phyloP scores from a whole-genome alignment of 2,888 invertebrate species.

The Drosophila meridionalis region DNA sequence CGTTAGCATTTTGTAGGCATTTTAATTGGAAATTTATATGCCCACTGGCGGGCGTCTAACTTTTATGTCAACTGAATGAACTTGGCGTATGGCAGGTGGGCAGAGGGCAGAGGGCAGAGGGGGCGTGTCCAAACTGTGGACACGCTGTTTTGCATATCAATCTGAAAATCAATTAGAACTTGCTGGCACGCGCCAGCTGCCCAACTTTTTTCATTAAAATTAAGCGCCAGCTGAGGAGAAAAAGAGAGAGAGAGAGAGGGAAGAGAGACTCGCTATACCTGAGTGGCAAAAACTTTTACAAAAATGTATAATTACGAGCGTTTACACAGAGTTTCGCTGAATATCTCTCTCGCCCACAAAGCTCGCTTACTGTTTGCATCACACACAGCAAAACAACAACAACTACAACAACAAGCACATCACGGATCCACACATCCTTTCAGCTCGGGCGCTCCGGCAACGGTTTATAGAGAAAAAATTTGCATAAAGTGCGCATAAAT shows the following conservation, averaged over 20 bases:
- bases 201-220: constrained; percentile 72
- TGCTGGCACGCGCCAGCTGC: constrained; percentile 65
- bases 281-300: constrained; percentile 54
- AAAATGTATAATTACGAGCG: constrained; percentile 76
- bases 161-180: constrained; percentile 81
- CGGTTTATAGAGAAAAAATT: constrained; percentile 80
- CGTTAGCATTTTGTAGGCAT: constrained; percentile 68
- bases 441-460: constrained; percentile 43
- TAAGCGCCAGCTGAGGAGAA: constrained; percentile 48
- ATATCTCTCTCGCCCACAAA: constrained; percentile 27
- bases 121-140: constrained; percentile 33
- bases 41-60: constrained; percentile 38
- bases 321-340: constrained; percentile 54
- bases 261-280: constrained; percentile 32
- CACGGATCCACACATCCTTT: constrained; percentile 54
- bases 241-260: not conserved
- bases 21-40: constrained; percentile 76
- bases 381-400: constrained; percentile 24
- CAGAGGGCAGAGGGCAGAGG: not conserved
- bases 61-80: constrained; percentile 60
- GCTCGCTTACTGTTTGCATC: constrained; percentile 54
- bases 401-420: constrained; percentile 33
- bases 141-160: constrained; percentile 78
- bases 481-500: constrained; percentile 82
- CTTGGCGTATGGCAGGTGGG: not conserved